Base-by-base conservation (phyloP, 2,797 vertebrate species). In the Neomorphus geoffroyi region DNA sequence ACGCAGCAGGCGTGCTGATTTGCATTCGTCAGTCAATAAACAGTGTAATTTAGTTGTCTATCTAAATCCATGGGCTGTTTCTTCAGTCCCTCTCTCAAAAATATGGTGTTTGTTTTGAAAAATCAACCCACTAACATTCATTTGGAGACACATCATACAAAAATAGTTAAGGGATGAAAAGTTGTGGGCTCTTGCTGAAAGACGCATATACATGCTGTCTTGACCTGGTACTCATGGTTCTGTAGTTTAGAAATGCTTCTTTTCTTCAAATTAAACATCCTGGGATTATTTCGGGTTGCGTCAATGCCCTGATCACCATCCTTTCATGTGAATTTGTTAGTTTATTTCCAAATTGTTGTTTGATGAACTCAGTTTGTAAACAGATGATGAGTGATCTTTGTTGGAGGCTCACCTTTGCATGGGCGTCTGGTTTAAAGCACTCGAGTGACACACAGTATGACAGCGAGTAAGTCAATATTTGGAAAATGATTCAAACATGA, bases 171-270 rank as follows among this genome's bases (percentile, higher is more conserved):
- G 71, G 71, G 77, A 72, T 37, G 18, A 86, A 35, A 54, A 50
- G 18, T 56, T 88, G 26, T 37, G 28, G 62, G 13, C 26, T 56
- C 7, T 69, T 78, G 84, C 58, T 66, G 81, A 58, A 93, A 88
- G 41, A 71, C 1, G 13, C 4, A 10, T 51, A 27, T 65, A 32
- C n/a, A 26, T 53, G 60, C 30, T 75, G 33, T 53, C 57, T 66
- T 90, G 77, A 90, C 56, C 51, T 48, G 74, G 43, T 53, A 41
- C 39, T 33, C 39, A 27, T 66, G 48, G 13, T 62, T 79, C 41
- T 70, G 95, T 95, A 45, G 56, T 61, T 96, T 92, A 69, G 39
- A 90, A 82, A 88, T 45, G 60, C 77, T 94, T 91, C 9, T 87
- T 95, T 86, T 39, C 51, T 92, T 94, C 57, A 78, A 27, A 27